Base-by-base conservation (phyloP, 2,888 invertebrate genomes). In the Scaptomyza parva region DNA sequence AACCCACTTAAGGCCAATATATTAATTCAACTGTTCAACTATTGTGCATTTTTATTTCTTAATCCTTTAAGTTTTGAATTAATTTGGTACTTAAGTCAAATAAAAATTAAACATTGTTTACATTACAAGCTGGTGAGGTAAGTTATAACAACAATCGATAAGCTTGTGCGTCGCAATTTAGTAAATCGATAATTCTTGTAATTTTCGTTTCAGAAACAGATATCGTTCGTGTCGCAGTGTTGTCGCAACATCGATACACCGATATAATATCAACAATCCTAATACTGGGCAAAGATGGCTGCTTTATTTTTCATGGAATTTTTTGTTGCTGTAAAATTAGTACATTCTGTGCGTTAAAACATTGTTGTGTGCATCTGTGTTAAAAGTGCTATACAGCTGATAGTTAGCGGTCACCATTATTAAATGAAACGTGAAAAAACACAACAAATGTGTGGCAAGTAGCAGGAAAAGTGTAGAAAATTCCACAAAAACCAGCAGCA, bases 401-500 rank as follows among this genome's bases (percentile, higher is more conserved):
- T 4, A 47, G 14, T 17, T 45, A 39, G 26, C 43, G 40, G 43
- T 30, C 3, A 17, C 5, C 28, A 17, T 18, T 30, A 22, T 9
- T n/a, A 54, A 40, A 26, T 37, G 5, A 50, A 28, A 28, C 33
- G 26, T n/a, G 37, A 41, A 55, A 53, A 57, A 52, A 59, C 40
- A 40, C 14, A 70, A 24, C 33, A 50, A 62, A 63, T 63, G 59
- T 70, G 53, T 62, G 45, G 47, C 58, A 70, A 44, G 20, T 61
- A 63, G 47, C 37, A 58, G 61, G 33, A 63, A 69, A 70, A 68
- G 63, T 68, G 71, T 68, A 59, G 60, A 67, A 76, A 76, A 71
- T 75, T 76, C 76, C 76, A 75, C 61, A 55, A 78, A 80, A 83
- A 69, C 69, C 63, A 83, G 64, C 78, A 83, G 75, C 68, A 64